These are phyloP conservation scores for Pseudopleuronectes americanus DNA, from an alignment of 2,797 vertebrate genomes.

Conservation along the genomic window DNA sequence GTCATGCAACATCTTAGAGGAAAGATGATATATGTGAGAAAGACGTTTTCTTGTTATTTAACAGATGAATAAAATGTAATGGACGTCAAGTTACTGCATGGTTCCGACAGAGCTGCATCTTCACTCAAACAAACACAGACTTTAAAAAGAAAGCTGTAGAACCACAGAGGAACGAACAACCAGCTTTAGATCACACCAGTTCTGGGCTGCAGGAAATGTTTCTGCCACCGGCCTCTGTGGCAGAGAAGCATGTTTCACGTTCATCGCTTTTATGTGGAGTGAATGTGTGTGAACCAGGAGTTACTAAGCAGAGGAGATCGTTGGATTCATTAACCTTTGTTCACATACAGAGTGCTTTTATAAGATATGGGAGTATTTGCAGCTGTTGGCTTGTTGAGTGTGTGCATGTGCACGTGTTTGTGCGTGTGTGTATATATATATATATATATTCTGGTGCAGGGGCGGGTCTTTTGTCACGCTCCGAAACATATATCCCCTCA, in stretches of 20 bases:
- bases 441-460: neutral
- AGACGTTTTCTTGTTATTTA: too few relatives aligned
- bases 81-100: neutral
- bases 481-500: neutral
- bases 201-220: neutral
- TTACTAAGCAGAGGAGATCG: too few relatives aligned
- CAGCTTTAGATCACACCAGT: too few relatives aligned
- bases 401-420: too few relatives aligned
- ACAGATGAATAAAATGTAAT: too few relatives aligned
- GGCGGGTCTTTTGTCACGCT: neutral
- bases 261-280: too few relatives aligned
- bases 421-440: neutral
- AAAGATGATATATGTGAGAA: slow-evolving; percentile 51
- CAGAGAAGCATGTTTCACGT: neutral
- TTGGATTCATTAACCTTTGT: neutral
- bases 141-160: neutral
- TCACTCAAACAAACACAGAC: neutral
- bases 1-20: slow-evolving; percentile 33
- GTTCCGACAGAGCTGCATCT: neutral
- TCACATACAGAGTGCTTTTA: neutral
- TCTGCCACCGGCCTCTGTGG: neutral
- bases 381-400: neutral
- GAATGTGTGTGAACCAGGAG: neutral
- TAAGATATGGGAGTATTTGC: neutral
- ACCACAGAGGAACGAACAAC: neutral